Base-by-base conservation (phyloP, 2,888 invertebrate genomes). In the Tillus elongatus region DNA sequence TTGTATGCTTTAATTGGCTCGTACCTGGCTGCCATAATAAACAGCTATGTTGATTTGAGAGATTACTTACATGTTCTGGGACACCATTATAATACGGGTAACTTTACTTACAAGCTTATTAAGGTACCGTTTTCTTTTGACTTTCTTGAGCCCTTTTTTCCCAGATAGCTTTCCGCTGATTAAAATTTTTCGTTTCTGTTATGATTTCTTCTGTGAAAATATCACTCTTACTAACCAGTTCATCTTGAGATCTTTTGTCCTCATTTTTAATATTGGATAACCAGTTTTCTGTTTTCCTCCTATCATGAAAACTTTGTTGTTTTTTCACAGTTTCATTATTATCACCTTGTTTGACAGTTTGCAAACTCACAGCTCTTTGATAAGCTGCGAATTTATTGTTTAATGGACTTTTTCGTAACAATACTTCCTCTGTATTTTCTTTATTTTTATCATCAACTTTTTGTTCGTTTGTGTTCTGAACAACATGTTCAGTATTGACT, bases 101-200 rank as follows among this genome's bases (percentile, higher is more conserved):
- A 19, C 24, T 19, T 41, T 41, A 39, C 37, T 27, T 16, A n/a
- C n/a, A n/a, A n/a, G n/a, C n/a, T n/a, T 27, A 42, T 47, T 49
- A 58, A 16, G 58, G 56, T 35, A 51, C 49, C 13, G 51, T 53
- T 67, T 75, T 75, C 67, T 73, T 74, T 68, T 74, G 72, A 51
- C 75, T 79, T 63, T 79, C 79, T 63, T 82, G 80, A 24, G 82
- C 81, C 48, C 83, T 69, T 51, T 81, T 73, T 60, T 84, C 84
- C 84, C 84, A 84, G 56, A 83, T 81, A 3, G 82, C 82, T 39
- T 79, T 72, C 55, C 82, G 73, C 55, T 82, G 82, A 57, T 79
- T 73, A 45, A 84, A 82, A 41, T 82, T 79, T 56, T 82, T 82
- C 52, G 80, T 79, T 56, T 73, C 72, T 29, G 73, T 72, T 15